Evolutionary conservation across 2,888 invertebrate species (phyloP).

Genomic region (Odontothrips loti): DNA sequence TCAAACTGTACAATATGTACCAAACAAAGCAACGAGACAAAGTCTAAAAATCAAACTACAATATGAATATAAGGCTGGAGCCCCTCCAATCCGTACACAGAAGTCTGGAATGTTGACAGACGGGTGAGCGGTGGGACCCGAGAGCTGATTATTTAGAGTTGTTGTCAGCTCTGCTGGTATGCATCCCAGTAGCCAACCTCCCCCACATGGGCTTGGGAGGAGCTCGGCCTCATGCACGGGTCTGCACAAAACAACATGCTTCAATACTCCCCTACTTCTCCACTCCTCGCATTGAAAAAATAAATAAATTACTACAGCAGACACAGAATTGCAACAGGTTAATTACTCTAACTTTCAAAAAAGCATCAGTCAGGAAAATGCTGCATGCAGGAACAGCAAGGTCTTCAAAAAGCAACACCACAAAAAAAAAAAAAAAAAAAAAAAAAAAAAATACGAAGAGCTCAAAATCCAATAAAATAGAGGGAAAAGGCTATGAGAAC

Average conservation of each 20-base stretch:
- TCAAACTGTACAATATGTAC: background rate
- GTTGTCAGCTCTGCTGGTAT: conserved; percentile 21
- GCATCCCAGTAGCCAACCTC: conserved; percentile 7
- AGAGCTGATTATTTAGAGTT: background rate
- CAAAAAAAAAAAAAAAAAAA: no score
- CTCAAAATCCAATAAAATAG: no score
- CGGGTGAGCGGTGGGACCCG: conserved; percentile 10
- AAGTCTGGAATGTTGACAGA: background rate
- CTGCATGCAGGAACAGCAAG: no score
- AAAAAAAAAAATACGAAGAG: no score
- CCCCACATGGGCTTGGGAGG: conserved; percentile 20
- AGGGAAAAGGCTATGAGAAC: no score
- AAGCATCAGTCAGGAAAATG: no score
- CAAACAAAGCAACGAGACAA: background rate
- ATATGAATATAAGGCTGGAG: background rate
- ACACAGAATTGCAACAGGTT: background rate
- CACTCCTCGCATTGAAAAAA: no score
- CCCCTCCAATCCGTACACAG: background rate
- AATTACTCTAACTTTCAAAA: no score
- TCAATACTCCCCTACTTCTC: conserved; percentile 6
- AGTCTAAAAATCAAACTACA: background rate
- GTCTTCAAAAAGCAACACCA: no score
- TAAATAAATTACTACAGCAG: background rate
- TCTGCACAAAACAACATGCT: conserved; percentile 14
- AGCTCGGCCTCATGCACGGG: conserved; percentile 21